phyloP scores from a whole-genome alignment of 2,888 invertebrate species.

The Cordilura impudica region DNA sequence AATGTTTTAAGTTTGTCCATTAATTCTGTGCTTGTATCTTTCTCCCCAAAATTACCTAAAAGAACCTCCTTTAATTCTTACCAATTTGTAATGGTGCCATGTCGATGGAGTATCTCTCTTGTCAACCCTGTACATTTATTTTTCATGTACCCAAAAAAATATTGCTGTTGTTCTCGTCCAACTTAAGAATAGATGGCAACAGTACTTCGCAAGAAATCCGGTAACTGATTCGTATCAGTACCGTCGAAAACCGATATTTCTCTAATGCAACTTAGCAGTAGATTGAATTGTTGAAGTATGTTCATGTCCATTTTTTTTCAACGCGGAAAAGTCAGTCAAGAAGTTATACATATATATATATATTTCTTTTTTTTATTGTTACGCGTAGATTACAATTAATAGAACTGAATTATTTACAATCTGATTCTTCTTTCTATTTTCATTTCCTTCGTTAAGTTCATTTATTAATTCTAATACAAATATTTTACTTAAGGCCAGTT shows the following conservation, averaged over 20 bases:
- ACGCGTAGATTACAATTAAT: too few relatives aligned
- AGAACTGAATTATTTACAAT: too few relatives aligned
- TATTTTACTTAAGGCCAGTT: too few relatives aligned
- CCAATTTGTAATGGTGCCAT: constrained; percentile 4
- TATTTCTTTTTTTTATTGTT: too few relatives aligned
- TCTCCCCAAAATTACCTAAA: constrained; percentile 12
- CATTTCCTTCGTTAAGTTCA: too few relatives aligned
- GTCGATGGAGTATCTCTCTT: constrained; percentile 8
- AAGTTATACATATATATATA: too few relatives aligned
- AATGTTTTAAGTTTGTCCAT: too few relatives aligned
- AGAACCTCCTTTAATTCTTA: not conserved
- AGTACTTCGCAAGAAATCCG: constrained; percentile 26
- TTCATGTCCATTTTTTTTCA: too few relatives aligned
- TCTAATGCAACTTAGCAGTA: constrained; percentile 10
- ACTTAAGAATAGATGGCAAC: constrained; percentile 8
- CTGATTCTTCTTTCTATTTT: too few relatives aligned
- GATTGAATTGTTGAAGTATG: not conserved
- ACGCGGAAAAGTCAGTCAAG: too few relatives aligned
- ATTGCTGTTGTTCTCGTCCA: not conserved
- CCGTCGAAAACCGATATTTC: constrained; percentile 35
- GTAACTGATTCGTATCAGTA: constrained; percentile 8
- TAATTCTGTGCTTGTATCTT: constrained; percentile 19
- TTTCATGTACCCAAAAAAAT: constrained; percentile 36
- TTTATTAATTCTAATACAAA: too few relatives aligned
- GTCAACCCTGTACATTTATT: constrained; percentile 5